Base-by-base conservation (phyloP, 2,888 invertebrate species). In the Parasteatoda lunata region DNA sequence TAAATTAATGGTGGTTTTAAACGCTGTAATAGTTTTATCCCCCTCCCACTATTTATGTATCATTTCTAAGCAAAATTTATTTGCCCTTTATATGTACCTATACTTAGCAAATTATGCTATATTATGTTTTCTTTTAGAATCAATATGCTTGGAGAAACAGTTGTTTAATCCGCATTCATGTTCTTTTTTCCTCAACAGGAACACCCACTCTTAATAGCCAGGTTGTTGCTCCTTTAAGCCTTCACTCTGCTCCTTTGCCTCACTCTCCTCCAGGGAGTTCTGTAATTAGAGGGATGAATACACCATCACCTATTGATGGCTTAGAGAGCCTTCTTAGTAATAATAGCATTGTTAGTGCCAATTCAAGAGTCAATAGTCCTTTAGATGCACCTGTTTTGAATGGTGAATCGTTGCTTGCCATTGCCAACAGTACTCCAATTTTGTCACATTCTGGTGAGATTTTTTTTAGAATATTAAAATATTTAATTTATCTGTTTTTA, bases 201-300 rank as follows among this genome's bases (percentile, higher is more conserved):
- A 91, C 91, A 79, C 88, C 91, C 9, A 90, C 91, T 13, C 83
- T 91, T 84, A 91, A 91, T 89, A 91, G 91, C 5, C 91, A 91
- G 76, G 89, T 91, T 66, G 90, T 91, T 49, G 90, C 90, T 48
- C 91, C 91, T 9, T 86, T 91, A 88, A 91, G 89, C 84, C 87
- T 91, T 79, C 90, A 89, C 87, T 88, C 76, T 75, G 79, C 76
- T 65, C 88, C 59, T 45, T 85, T 83, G 59, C 90, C 66, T 79
- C 90, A 72, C 89, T 89, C 81, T 83, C 90, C 75, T 89, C 70
- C 89, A 59, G 82, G 88, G 47, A 89, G 72, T 77, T 79, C 70
- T 11, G 72, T 68, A 15, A 75, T 89, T 68, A 30, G 79, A 64
- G 88, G 66, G 7, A 83, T 88, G 51, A 88, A 68, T 15, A 70